A percentile compares a stretch with the other conserved stretches of the same genome.
Evolutionary conservation across 2,888 invertebrate genomes (phyloP).

Genomic region (Sphecodes monilicornis): DNA sequence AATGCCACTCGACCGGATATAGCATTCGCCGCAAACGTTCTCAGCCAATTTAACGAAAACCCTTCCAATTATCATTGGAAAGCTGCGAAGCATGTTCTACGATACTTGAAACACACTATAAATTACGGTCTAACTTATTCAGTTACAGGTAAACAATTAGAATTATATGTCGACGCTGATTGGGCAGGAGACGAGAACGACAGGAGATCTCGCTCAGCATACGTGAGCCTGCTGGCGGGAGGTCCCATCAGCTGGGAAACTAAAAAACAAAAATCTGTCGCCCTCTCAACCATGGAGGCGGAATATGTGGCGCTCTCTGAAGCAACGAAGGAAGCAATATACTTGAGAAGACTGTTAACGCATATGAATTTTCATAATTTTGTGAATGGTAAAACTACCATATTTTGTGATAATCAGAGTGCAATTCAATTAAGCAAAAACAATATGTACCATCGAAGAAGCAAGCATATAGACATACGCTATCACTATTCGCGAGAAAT

Average conservation of each 20-base stretch:
- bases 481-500: background rate
- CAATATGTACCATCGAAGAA: background rate
- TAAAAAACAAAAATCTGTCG: background rate
- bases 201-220: background rate
- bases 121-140: background rate
- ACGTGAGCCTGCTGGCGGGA: background rate
- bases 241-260: background rate
- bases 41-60: background rate
- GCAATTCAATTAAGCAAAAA: background rate
- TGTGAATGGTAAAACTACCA: background rate
- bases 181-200: background rate
- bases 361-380: background rate
- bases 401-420: background rate
- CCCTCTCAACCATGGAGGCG: conserved; percentile 17
- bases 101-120: background rate
- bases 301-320: background rate
- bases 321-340: background rate
- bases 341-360: background rate
- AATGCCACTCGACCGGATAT: background rate
- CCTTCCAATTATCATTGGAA: background rate
- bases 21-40: background rate
- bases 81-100: background rate
- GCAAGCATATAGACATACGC: background rate
- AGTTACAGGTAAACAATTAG: background rate
- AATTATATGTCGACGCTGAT: background rate